These are phyloP conservation scores for Antennarius striatus DNA, from an alignment of 2,113 vertebrate genomes.

Conservation along the genomic window DNA sequence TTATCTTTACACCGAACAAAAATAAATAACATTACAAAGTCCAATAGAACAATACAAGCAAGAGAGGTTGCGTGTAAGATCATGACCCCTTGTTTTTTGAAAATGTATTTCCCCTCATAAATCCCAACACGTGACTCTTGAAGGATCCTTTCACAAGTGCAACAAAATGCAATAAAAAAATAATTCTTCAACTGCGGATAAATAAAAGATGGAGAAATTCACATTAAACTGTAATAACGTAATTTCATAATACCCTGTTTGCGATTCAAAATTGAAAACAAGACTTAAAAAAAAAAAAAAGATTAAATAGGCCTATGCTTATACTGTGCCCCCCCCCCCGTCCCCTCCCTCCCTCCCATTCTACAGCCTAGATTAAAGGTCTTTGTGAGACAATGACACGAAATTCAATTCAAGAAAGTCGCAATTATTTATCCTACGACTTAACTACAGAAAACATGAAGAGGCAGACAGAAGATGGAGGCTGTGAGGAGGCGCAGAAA, in stretches of 20 bases:
- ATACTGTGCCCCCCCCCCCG: conserved; percentile 62
- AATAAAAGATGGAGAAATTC: conserved; percentile 93
- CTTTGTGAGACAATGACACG: conserved; percentile 74
- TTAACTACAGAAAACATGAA: conserved; percentile 84
- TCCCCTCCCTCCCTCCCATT: conserved; percentile 60
- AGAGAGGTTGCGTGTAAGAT: conserved; percentile 82
- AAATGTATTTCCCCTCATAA: conserved; percentile 43
- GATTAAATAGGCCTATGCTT: conserved; percentile 77
- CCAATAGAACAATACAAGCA: conserved; percentile 90
- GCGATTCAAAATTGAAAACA: conserved; percentile 82
- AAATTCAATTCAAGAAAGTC: conserved; percentile 85
- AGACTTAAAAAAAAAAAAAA: conserved; percentile 68
- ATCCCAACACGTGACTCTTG: conserved; percentile 86
- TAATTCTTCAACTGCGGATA: conserved; percentile 89
- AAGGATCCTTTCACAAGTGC: conserved; percentile 87
- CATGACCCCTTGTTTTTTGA: conserved; percentile 75
- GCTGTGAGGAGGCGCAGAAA: conserved; percentile 73
- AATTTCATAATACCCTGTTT: conserved; percentile 98
- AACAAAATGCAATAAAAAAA: conserved; percentile 83
- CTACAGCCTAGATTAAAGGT: conserved; percentile 72
- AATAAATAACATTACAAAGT: conserved; percentile 96
- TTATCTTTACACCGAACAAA: conserved; percentile 83
- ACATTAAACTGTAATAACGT: conserved; percentile 89
- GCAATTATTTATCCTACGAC: conserved; percentile 86
- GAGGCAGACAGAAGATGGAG: conserved; percentile 63